Conservation (phyloP, 1,140 invertebrate species). For the Saxidomus purpurata region DNA sequence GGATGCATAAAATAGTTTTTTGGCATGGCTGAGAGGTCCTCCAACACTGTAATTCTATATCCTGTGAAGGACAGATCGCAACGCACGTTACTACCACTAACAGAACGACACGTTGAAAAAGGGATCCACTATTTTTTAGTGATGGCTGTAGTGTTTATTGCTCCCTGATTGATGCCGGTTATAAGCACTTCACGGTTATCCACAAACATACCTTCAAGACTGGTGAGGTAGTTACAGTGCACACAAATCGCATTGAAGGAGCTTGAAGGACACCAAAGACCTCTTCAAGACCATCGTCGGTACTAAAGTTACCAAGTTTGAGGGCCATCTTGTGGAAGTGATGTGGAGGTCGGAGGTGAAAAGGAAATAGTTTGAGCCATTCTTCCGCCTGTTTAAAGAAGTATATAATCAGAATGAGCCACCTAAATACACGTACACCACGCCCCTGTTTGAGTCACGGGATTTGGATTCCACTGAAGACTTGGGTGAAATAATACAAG, state of each 20-base stretch:
- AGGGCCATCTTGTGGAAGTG: slow-evolving; percentile 39
- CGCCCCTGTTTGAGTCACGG: slow-evolving; percentile 36
- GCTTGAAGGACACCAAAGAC: slow-evolving; percentile 60
- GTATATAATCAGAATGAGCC: not conserved
- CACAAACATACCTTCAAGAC: slow-evolving; percentile 54
- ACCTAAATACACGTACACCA: not conserved
- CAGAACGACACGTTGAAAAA: slow-evolving; percentile 34
- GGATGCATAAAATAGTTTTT: too few relatives aligned
- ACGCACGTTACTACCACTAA: slow-evolving; percentile 12
- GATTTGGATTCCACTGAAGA: not conserved
- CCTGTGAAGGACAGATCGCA: too few relatives aligned
- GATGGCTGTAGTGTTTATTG: slow-evolving; percentile 53
- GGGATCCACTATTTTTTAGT: slow-evolving; percentile 30
- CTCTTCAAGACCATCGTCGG: slow-evolving; percentile 40
- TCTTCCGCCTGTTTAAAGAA: not conserved
- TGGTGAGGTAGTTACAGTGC: slow-evolving; percentile 15
- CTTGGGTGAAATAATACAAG: not conserved
- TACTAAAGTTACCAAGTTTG: slow-evolving; percentile 26
- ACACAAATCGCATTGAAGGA: slow-evolving; percentile 56
- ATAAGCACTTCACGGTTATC: slow-evolving; percentile 37
- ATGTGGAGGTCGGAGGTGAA: slow-evolving; percentile 1
- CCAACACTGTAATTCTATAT: too few relatives aligned
- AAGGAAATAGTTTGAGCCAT: not conserved
- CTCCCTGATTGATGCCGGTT: slow-evolving; percentile 17
- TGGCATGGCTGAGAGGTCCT: too few relatives aligned